Conservation (phyloP, 2,888 invertebrate species). For the Sylvicola cinctus region DNA sequence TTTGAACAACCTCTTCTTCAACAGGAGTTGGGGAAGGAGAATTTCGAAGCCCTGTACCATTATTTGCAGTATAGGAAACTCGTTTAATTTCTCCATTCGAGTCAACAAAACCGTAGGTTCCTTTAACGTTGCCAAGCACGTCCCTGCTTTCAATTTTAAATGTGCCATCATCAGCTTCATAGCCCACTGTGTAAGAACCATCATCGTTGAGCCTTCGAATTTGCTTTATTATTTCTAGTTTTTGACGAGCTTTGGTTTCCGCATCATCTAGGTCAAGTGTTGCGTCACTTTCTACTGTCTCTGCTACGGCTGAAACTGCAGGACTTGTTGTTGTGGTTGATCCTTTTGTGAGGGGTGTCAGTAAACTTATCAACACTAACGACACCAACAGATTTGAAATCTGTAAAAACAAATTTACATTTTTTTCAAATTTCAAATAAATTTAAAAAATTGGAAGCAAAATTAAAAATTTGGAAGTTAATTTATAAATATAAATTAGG, state of each 20-base stretch:
- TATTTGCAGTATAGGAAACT: slow-evolving; percentile 45
- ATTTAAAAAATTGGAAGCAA: too few relatives aligned
- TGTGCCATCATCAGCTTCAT: slow-evolving; percentile 67
- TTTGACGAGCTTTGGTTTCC: slow-evolving; percentile 44
- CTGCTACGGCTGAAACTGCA: slow-evolving; percentile 22
- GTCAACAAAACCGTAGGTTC: slow-evolving; percentile 65
- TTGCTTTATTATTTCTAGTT: slow-evolving; percentile 61
- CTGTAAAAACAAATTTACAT: too few relatives aligned
- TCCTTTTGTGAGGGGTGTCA: too few relatives aligned
- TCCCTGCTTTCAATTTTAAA: slow-evolving; percentile 70
- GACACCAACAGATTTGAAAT: too few relatives aligned
- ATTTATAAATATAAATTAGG: too few relatives aligned
- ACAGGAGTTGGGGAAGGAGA: slow-evolving; percentile 4
- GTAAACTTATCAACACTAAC: too few relatives aligned
- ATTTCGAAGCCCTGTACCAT: slow-evolving; percentile 17
- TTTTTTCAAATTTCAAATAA: too few relatives aligned
- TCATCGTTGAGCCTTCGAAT: slow-evolving; percentile 63
- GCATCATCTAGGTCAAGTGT: slow-evolving; percentile 14
- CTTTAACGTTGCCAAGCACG: slow-evolving; percentile 58
- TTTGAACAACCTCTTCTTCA: slow-evolving; percentile 19
- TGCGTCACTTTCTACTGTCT: slow-evolving; percentile 2
- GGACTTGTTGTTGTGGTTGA: too few relatives aligned
- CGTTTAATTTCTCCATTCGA: slow-evolving; percentile 57
- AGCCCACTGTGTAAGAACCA: slow-evolving; percentile 67
- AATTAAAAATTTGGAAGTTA: too few relatives aligned